Base-by-base conservation (phyloP, 1,140 invertebrate genomes). In the Drosophila kepulauana region DNA sequence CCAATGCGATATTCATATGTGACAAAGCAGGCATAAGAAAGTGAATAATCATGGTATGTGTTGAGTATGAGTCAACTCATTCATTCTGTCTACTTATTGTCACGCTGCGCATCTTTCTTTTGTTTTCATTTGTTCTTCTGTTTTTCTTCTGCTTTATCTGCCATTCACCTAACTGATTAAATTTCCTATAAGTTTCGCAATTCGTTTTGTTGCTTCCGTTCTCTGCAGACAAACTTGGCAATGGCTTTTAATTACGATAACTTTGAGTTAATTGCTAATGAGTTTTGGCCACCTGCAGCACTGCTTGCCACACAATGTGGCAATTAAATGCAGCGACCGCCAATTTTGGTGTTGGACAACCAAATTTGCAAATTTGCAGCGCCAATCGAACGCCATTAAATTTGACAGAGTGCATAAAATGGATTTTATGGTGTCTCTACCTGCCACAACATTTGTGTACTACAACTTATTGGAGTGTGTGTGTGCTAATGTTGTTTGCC, bases 301-400 rank as follows among this genome's bases (percentile, higher is more conserved):
- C 38, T 48, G 5, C 61, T 20, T 10, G 6, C 15, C 28, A 45
- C 48, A 62, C 30, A 52, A 10, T 28, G 65, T 25, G n/a, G 52
- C 82, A 87, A 79, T 82, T 87, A 87, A 82, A 64, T 79, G 79
- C 72, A 74, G 52, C 80, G 56, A 77, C 68, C 73, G 46, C 66
- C 79, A 30, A 35, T 79, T 86, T 86, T 78, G 75, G 82, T 25
- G 20, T 64, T 64, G 41, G 51, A 75, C 75, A 56, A 25, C 82
- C 84, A 87, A 88, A 82, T 77, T 86, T 72, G 79, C 70, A 75
- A 85, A 87, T 79, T 86, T 62, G 68, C 82, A 79, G 71, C 71
- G 79, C 63, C 75, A 67, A 76, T 87, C 79, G 84, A 79, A 57
- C 20, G 64, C 75, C 82, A 81, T 87, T 86, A 63, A 82, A 79